A percentile compares a stretch with the other conserved stretches of the same genome.
Conservation (phyloP, 2,888 invertebrate species). For the Conomelus anceps region DNA sequence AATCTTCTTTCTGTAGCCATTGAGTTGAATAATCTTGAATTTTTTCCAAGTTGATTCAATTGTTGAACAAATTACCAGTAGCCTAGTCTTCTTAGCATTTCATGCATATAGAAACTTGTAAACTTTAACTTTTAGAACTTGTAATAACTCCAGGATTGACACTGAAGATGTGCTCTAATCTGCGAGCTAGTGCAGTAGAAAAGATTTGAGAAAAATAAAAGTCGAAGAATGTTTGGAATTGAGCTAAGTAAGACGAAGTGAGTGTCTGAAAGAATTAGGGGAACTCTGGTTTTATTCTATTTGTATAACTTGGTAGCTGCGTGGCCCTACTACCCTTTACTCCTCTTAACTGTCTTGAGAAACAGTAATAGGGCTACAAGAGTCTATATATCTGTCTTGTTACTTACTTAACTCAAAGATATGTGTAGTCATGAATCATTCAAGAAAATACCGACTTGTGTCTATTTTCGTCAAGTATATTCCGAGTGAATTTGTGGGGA, state of each 20-base stretch:
- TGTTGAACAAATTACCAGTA: too few species aligned
- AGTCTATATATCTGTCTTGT: neutral
- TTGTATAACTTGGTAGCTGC: neutral
- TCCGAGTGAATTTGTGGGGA: neutral
- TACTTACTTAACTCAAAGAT: neutral
- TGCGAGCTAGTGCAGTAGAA: neutral
- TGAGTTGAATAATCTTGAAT: too few species aligned
- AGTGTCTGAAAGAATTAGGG: neutral
- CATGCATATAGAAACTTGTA: too few species aligned
- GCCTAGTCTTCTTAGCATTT: too few species aligned
- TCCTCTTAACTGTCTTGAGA: neutral
- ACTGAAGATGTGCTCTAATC: too few species aligned
- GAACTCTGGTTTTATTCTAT: neutral
- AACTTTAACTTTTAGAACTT: too few species aligned
- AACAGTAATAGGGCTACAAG: neutral
- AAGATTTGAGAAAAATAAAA: neutral
- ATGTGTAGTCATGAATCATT: neutral
- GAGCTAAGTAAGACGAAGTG: neutral
- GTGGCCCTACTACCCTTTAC: neutral
- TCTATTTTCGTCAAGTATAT: neutral
- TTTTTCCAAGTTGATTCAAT: too few species aligned
- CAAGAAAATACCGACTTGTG: neutral
- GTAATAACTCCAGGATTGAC: too few species aligned
- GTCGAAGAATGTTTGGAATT: neutral
- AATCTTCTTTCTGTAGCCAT: too few species aligned